Conservation (phyloP, 1,140 invertebrate genomes). For the Babylonia areolata region DNA sequence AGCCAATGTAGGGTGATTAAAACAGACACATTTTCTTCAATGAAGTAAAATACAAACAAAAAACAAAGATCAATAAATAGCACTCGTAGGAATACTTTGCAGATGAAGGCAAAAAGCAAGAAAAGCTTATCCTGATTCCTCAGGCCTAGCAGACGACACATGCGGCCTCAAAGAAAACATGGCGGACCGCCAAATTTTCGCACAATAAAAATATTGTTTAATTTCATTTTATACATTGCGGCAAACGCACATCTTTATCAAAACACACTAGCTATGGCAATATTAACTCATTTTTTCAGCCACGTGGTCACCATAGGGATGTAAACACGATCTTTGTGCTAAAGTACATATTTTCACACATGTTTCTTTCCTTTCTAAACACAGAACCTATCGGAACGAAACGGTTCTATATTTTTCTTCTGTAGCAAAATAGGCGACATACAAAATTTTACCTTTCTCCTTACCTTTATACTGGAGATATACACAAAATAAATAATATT, state of each 20-base stretch:
- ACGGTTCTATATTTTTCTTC: background rate
- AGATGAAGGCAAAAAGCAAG: background rate
- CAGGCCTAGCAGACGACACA: slow-evolving; percentile 39
- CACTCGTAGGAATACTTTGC: background rate
- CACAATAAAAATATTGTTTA: background rate
- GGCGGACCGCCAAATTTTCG: slow-evolving; percentile 34
- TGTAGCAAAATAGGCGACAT: slow-evolving; percentile 7
- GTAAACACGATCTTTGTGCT: slow-evolving; percentile 41
- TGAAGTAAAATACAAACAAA: background rate
- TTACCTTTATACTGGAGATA: background rate
- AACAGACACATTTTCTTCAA: background rate
- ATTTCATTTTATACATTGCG: background rate
- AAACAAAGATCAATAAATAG: background rate
- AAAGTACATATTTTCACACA: background rate
- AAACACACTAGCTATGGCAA: background rate
- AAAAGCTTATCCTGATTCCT: background rate
- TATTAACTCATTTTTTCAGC: slow-evolving; percentile 6
- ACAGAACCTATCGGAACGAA: background rate
- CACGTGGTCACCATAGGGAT: slow-evolving; percentile 54
- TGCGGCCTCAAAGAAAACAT: slow-evolving; percentile 26
- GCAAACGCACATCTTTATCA: too few species aligned
- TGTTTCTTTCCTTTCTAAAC: background rate
- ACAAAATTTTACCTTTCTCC: slow-evolving; percentile 1
- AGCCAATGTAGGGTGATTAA: too few species aligned
- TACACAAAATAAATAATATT: background rate